Evolutionary conservation across 2,888 invertebrate genomes (phyloP).

Genomic region (Eumacrocentrus americanus): DNA sequence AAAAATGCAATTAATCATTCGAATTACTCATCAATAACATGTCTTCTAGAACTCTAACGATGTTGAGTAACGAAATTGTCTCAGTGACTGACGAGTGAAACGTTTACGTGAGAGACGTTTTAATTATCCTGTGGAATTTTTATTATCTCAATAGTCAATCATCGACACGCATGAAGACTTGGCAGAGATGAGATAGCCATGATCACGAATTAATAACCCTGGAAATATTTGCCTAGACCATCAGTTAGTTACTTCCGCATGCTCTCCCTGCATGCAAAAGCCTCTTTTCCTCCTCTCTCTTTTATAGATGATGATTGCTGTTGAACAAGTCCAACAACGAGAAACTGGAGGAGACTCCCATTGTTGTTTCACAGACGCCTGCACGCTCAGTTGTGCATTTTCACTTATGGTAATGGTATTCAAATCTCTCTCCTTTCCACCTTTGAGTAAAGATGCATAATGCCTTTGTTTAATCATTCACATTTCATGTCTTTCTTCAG

Average conservation of each 20-base stretch:
- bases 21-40: too few species aligned
- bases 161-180: too few species aligned
- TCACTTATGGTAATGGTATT: conserved; percentile 45
- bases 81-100: not conserved
- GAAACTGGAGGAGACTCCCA: not conserved
- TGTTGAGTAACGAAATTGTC: not conserved
- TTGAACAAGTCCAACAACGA: too few species aligned
- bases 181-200: too few species aligned
- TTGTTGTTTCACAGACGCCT: conserved; percentile 11
- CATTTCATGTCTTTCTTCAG: too few species aligned
- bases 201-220: too few species aligned
- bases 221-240: too few species aligned
- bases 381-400: conserved; percentile 37
- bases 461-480: too few species aligned
- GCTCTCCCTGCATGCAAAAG: not conserved
- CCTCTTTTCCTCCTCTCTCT: not conserved
- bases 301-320: too few species aligned
- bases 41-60: too few species aligned
- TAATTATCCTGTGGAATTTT: not conserved
- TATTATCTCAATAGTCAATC: not conserved
- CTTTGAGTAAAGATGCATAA: not conserved
- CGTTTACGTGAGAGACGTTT: not conserved
- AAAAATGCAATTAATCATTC: too few species aligned
- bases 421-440: conserved; percentile 25
- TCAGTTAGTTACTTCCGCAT: not conserved